Evolutionary conservation across 2,113 vertebrate genomes (phyloP).

Genomic region (Sphaerodactylus townsendi): DNA sequence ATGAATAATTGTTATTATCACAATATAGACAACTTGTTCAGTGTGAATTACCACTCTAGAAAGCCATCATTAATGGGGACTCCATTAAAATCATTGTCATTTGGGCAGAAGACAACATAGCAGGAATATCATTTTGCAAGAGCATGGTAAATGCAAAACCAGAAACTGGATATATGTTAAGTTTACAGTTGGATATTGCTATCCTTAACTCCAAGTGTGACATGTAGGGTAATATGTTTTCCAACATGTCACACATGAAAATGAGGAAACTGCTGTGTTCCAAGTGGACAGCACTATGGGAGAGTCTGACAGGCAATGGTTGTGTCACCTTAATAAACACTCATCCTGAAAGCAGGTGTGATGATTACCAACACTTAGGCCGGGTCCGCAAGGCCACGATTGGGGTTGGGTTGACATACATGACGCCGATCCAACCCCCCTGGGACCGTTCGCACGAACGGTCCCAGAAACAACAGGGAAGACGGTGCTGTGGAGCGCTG

Average conservation of each 20-base stretch:
- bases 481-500: no score
- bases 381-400: no score
- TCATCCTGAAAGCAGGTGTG: no score
- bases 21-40: neutral
- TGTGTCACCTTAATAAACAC: no score
- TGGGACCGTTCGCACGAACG: no score
- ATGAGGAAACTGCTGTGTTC: no score
- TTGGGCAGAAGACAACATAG: neutral
- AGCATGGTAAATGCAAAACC: neutral
- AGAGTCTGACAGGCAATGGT: no score
- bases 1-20: neutral
- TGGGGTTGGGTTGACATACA: no score
- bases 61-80: neutral
- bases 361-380: no score
- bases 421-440: no score
- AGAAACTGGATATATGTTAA: neutral
- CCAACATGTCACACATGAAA: neutral
- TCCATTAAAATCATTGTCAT: neutral
- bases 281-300: no score
- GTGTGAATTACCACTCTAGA: neutral
- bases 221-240: neutral
- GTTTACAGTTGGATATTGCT: neutral
- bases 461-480: no score
- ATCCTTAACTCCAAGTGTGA: neutral
- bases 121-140: neutral